phyloP scores from a whole-genome alignment of 2,888 invertebrate species.

The Thera britannica region DNA sequence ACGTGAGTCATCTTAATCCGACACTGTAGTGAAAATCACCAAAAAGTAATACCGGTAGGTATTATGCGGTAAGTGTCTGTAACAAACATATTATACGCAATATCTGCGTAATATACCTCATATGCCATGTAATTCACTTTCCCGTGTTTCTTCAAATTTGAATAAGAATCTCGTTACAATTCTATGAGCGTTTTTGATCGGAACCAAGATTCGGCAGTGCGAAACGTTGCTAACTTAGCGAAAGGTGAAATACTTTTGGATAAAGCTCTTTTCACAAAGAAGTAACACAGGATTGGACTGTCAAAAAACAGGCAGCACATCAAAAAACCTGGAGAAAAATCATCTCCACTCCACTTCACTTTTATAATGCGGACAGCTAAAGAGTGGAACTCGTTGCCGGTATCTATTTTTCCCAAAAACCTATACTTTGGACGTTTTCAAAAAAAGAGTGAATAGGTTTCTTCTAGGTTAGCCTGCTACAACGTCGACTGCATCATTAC shows the following conservation, averaged over 20 bases:
- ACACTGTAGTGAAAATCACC: conserved; percentile 5
- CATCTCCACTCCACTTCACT: no score
- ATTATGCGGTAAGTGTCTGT: conserved; percentile 22
- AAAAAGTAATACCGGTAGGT: conserved; percentile 8
- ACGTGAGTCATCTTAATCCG: background rate
- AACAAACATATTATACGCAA: conserved; percentile 32
- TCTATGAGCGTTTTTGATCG: conserved; percentile 52
- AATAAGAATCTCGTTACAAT: conserved; percentile 66
- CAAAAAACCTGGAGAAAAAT: no score
- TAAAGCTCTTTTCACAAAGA: background rate
- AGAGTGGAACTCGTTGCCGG: no score
- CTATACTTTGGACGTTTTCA: no score
- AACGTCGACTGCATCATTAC: no score
- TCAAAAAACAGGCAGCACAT: no score
- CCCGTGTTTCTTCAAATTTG: conserved; percentile 60
- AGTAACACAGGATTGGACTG: no score
- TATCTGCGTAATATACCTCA: conserved; percentile 42
- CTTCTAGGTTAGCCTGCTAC: no score
- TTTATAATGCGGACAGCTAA: no score
- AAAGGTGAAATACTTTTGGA: conserved; percentile 33
- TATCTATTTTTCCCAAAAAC: no score
- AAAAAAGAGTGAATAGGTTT: no score
- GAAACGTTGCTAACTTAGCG: conserved; percentile 41
- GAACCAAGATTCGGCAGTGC: conserved; percentile 48
- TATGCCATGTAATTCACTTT: conserved; percentile 61